Evolutionary conservation across 2,113 vertebrate genomes (phyloP).

Genomic region (Ciconia maguari): DNA sequence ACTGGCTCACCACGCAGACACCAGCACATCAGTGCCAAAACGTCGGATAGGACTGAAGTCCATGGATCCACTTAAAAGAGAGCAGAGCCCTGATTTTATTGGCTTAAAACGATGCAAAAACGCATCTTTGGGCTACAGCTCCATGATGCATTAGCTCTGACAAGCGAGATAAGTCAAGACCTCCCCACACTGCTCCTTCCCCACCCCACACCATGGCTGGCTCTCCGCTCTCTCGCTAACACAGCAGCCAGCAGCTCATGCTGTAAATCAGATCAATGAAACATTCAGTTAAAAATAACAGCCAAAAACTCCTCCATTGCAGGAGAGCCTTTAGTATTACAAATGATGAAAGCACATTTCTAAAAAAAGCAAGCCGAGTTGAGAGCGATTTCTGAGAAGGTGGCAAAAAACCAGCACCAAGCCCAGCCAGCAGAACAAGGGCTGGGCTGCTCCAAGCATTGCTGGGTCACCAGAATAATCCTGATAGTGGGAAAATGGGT

Average conservation of each 20-base stretch:
- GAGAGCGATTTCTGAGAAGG: neutral
- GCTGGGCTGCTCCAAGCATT: neutral
- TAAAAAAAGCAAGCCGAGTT: neutral
- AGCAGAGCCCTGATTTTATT: neutral
- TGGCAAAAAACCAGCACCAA: neutral
- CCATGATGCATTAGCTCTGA: neutral
- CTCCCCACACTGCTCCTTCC: neutral
- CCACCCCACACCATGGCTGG: neutral
- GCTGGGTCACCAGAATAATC: neutral
- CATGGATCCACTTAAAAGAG: neutral
- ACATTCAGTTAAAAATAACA: slow-evolving; percentile 51
- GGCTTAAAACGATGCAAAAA: neutral
- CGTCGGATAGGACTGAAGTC: neutral
- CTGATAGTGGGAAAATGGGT: neutral
- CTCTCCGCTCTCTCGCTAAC: neutral
- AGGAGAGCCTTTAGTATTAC: slow-evolving; percentile 25
- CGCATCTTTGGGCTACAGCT: neutral
- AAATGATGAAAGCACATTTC: slow-evolving; percentile 27
- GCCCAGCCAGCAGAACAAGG: neutral
- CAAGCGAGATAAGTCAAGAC: neutral
- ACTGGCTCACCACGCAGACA: neutral
- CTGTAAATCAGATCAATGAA: slow-evolving; percentile 46
- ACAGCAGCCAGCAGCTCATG: neutral
- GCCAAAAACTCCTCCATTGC: slow-evolving; percentile 22
- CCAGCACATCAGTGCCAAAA: neutral